Conservation (phyloP, 1,140 invertebrate species). For the Xylocopa sonorina region DNA sequence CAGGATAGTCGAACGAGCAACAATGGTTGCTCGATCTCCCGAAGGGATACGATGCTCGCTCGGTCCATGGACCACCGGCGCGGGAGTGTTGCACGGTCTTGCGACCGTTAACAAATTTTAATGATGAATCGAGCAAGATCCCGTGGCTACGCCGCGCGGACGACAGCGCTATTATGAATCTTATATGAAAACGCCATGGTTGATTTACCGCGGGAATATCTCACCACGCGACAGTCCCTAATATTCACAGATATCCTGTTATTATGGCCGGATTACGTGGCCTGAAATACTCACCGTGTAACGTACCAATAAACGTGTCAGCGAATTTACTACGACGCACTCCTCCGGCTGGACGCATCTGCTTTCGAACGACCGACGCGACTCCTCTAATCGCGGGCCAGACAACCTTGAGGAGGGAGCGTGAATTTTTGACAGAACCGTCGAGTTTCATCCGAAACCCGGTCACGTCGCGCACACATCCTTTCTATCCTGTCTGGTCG, state of each 20-base stretch:
- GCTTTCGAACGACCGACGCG: not conserved
- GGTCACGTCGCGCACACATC: not conserved
- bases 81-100: not conserved
- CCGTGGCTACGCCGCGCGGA: not conserved
- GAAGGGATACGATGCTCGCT: not conserved
- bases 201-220: constrained; percentile 34
- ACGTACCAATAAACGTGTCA: constrained; percentile 43
- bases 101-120: constrained; percentile 17
- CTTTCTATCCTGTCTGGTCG: not conserved
- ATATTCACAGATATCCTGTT: constrained; percentile 34
- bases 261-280: constrained; percentile 32
- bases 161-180: constrained; percentile 29
- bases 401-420: not conserved
- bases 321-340: constrained; percentile 24
- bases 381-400: not conserved
- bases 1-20: not conserved
- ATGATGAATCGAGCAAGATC: constrained; percentile 14
- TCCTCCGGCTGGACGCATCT: not conserved
- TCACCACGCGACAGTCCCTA: constrained; percentile 32
- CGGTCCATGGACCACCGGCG: not conserved
- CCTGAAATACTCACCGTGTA: constrained; percentile 33
- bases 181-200: constrained; percentile 29
- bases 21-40: not conserved
- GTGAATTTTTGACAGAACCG: not conserved
- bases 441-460: not conserved